Evolutionary conservation across 2,113 vertebrate genomes (phyloP).

Genomic region (Podarcis muralis): DNA sequence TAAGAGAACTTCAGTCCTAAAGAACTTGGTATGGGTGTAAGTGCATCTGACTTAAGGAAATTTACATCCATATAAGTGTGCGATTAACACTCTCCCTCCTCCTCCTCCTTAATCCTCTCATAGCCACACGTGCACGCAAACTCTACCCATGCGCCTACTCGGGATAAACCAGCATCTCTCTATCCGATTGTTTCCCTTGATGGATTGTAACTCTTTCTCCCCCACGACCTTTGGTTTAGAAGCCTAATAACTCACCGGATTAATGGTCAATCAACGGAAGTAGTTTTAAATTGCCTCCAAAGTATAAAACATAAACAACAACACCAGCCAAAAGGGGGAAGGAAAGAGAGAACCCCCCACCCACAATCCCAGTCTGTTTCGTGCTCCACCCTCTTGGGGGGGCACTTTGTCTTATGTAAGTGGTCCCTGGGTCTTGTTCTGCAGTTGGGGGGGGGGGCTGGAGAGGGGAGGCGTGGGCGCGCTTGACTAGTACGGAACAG

Average conservation of each 20-base stretch:
- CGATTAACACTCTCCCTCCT: background rate
- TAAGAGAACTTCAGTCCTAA: background rate
- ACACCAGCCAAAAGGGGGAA: constrained; percentile 32
- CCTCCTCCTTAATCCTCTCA: background rate
- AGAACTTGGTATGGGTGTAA: background rate
- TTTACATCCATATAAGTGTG: background rate
- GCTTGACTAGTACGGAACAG: too few species aligned
- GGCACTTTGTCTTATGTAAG: background rate
- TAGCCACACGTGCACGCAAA: background rate
- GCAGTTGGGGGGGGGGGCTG: too few species aligned
- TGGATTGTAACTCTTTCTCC: constrained; percentile 78
- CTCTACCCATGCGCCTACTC: background rate
- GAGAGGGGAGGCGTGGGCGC: too few species aligned
- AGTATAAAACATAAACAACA: constrained; percentile 63
- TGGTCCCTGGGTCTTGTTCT: background rate
- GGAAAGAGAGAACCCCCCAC: too few species aligned
- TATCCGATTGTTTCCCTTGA: constrained; percentile 67
- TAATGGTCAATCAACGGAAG: constrained; percentile 83
- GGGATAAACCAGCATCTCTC: background rate
- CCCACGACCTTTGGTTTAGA: constrained; percentile 80
- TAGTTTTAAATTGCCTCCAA: constrained; percentile 71
- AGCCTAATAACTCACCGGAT: constrained; percentile 82
- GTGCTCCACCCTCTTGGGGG: background rate
- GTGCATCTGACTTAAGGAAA: background rate
- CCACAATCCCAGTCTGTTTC: constrained; percentile 25